Base-by-base conservation (phyloP, 2,888 invertebrate genomes). In the Arenicola marina region DNA sequence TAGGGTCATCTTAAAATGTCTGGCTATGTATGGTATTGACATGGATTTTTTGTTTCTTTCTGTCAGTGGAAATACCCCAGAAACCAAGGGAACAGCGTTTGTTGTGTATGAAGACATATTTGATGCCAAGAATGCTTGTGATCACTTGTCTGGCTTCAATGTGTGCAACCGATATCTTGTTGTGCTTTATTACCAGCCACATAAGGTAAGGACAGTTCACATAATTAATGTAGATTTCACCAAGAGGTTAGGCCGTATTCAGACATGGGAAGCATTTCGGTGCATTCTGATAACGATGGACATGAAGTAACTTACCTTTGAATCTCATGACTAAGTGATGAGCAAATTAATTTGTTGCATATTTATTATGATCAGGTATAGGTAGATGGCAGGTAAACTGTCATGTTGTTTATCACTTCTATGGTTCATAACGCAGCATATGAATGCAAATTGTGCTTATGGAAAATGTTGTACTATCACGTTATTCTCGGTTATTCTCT, bases 31-130 rank as follows among this genome's bases (percentile, higher is more conserved):
- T 48, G 7, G 15, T 21, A n/a, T n/a, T 48, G 15, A 48, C 24
- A 18, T 48, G 15, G 48, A 7, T 21, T 2, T 51, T 3, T 26
- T 21, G 21, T 51, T 51, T 0, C 32, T 63, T 31, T 56, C 15
- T 44, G 56, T 4, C 84, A 95, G 86, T 34, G 98, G 98, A 0
- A 98, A 96, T 79, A 98, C 97, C 29, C 92, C 96, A 18, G 98
- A 99, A 84, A 95, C 97, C 0, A 89, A 95, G 83, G 99, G 99
- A 57, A 99, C 99, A 34, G 99, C 99, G 24, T 99, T 98, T 88
- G 97, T 99, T 54, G 95, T 99, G 0, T 99, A 97, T 84, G 99
- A 99, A 86, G 99, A 99, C 81, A 99, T 99, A 77, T 99, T 99
- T 86, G 99, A 99, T 87, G 99, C 99, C 0, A 99, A 99, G 85